Percentiles rank a stretch among this genome's conserved stretches.
phyloP scores from a whole-genome alignment of 1,140 invertebrate genomes.

The Zaprionus ornatus region DNA sequence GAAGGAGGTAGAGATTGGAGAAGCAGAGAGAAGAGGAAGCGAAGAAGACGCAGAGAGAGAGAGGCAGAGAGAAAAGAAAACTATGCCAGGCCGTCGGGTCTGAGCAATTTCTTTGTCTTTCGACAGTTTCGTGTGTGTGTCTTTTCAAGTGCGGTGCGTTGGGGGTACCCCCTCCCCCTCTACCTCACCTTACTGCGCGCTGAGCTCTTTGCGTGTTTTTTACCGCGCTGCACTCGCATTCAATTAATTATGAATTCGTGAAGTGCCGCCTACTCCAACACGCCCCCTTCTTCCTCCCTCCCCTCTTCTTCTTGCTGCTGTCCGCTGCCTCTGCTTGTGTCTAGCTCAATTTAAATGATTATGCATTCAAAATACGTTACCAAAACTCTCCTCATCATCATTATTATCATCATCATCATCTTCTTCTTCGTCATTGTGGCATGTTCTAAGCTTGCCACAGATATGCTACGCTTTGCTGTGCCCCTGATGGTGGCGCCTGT shows the following conservation, averaged over 20 bases:
- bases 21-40: neutral
- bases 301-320: too few species aligned
- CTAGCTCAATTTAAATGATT: conserved; percentile 46
- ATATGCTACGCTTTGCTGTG: conserved; percentile 9
- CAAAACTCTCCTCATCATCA: conserved; percentile 58
- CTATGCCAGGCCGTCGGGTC: conserved; percentile 1
- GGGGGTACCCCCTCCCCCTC: neutral
- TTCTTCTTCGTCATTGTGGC: conserved; percentile 4
- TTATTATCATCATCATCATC: conserved; percentile 5
- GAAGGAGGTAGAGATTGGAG: neutral
- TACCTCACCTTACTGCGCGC: neutral
- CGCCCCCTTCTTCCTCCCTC: neutral
- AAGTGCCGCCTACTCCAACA: conserved; percentile 17
- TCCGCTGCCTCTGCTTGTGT: neutral
- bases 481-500: conserved; percentile 14
- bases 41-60: conserved; percentile 3
- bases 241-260: conserved; percentile 37
- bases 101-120: conserved; percentile 42
- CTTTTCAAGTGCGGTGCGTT: conserved; percentile 28
- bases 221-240: conserved; percentile 32
- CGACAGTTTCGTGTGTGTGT: conserved; percentile 3
- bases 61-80: conserved; percentile 15
- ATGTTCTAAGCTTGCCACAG: conserved; percentile 31
- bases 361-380: conserved; percentile 66
- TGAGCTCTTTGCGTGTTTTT: conserved; percentile 15